Base-by-base conservation (phyloP, 2,888 invertebrate species). In the Eremobia ochroleuca region DNA sequence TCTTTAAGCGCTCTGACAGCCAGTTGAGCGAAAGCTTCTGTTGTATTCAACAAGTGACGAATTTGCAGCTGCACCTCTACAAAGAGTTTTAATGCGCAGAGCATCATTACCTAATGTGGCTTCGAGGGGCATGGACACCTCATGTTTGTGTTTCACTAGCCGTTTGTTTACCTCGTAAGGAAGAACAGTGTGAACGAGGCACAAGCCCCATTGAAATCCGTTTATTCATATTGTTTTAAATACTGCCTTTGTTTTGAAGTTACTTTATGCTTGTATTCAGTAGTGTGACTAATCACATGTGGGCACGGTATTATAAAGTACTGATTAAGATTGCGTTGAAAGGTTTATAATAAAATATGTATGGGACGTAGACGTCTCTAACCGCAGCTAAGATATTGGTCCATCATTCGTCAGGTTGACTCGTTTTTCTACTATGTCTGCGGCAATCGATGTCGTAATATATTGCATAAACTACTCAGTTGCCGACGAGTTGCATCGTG, bases 81-180 rank as follows among this genome's bases (percentile, higher is more conserved):
- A 79, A 77, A 79, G 80, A 85, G 72, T 73, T 77, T 82, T 76
- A 66, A 85, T 79, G 28, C 58, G 59, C 73, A 65, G 68, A 81
- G 52, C 61, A 73, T 86, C 79, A 76, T 77, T 86, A 68, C 85
- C 82, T 75, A 79, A 79, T 76, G 71, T 73, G 78, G 78, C 75
- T 72, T 70, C 49, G 69, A 66, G 61, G 73, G 52, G 68, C 67
- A 72, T 43, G 73, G 67, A 75, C 77, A 85, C 77, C 73, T 77
- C 68, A 59, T 83, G 71, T 83, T 85, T 76, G 78, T 79, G 40
- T 75, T 84, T 75, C 85, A 72, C 73, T 59, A 31, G 28, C 64
- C 81, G 77, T 85, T 87, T 87, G 85, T 85, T 85, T 76, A 76
- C 77, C 81, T 72, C 76, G 77, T 76, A 87, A 76, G 87, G 87